These are phyloP conservation scores for Rhineura floridana DNA, from an alignment of 2,113 vertebrate species.

Conservation along the genomic window DNA sequence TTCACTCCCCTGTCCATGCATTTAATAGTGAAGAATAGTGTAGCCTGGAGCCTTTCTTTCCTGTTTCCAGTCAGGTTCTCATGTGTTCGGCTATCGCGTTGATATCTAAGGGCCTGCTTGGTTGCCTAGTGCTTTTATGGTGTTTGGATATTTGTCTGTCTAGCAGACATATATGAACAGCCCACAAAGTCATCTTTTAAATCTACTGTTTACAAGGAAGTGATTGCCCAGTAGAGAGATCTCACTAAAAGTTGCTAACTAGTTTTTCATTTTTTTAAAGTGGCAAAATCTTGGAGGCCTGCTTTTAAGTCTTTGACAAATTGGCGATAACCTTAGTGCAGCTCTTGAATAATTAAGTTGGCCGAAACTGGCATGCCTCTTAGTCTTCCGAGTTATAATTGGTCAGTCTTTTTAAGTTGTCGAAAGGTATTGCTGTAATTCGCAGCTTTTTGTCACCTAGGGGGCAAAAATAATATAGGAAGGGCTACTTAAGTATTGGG, in stretches of 20 bases:
- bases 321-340: neutral
- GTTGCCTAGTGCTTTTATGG: neutral
- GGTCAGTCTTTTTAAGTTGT: neutral
- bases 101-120: accelerated
- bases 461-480: too few species aligned
- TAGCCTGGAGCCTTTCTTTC: accelerated
- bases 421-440: neutral
- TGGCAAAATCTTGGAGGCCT: neutral
- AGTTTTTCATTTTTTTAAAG: neutral
- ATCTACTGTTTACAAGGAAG: conserved; percentile 16
- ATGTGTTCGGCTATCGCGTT: accelerated
- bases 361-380: neutral
- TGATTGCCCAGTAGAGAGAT: neutral
- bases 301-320: neutral
- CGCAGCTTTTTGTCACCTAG: neutral
- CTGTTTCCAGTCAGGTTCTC: conserved; percentile 15
- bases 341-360: neutral
- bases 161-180: neutral
- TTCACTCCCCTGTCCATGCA: neutral
- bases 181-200: conserved; percentile 14
- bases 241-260: neutral
- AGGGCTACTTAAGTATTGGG: neutral
- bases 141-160: conserved; percentile 21
- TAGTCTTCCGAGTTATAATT: neutral
- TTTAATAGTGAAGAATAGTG: accelerated